Conservation (phyloP, 2,888 invertebrate genomes). For the Scrobipalpa costella region DNA sequence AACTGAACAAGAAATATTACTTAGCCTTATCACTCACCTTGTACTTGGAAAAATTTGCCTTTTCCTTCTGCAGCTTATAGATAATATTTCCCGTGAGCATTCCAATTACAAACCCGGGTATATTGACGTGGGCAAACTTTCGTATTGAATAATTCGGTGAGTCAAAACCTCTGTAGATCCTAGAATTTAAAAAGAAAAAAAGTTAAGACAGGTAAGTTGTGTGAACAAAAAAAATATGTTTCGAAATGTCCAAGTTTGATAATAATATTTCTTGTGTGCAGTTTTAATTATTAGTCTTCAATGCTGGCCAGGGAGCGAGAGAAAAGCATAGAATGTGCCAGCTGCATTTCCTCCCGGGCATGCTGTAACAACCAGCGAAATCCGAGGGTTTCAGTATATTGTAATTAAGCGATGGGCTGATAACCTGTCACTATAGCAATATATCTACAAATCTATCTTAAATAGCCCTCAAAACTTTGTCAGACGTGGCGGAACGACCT, state of each 20-base stretch:
- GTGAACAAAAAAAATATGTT: background rate
- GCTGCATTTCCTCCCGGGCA: no score
- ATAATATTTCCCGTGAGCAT: slow-evolving; percentile 20
- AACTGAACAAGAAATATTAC: background rate
- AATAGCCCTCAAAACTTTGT: no score
- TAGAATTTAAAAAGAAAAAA: background rate
- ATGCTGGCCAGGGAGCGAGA: no score
- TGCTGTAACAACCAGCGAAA: no score
- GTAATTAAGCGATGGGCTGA: no score
- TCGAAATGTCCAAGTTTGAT: background rate
- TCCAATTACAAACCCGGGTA: slow-evolving; percentile 23
- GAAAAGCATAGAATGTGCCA: no score
- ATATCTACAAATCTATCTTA: no score
- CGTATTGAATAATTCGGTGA: slow-evolving; percentile 20
- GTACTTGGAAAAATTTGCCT: slow-evolving; percentile 14
- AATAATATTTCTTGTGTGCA: background rate
- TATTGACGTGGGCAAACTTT: slow-evolving; percentile 20
- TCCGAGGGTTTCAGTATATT: no score
- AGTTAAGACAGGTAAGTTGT: background rate
- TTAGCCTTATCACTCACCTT: slow-evolving; percentile 11
- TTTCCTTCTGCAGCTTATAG: slow-evolving; percentile 17
- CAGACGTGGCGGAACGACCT: no score
- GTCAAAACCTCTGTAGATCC: slow-evolving; percentile 10
- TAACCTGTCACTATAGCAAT: no score
- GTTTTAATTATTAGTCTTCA: no score